These are phyloP conservation scores for Bellardia pandia DNA, from an alignment of 2,888 invertebrate species.

Conservation along the genomic window DNA sequence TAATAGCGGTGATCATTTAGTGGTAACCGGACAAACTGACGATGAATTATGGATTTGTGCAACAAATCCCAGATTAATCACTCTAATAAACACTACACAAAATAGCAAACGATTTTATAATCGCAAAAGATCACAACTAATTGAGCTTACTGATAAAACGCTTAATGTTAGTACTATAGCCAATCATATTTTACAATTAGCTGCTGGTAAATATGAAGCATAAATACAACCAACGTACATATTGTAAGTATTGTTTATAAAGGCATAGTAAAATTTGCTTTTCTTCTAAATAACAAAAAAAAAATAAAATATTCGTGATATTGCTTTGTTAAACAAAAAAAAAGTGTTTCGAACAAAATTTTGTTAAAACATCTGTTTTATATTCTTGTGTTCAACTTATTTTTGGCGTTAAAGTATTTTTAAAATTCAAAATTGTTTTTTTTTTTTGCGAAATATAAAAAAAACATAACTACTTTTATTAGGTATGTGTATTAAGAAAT, in stretches of 20 bases:
- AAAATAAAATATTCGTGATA: not conserved
- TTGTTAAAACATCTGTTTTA: constrained; percentile 4
- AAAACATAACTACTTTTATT: too few relatives aligned
- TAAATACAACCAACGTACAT: not conserved
- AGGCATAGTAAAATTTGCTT: not conserved
- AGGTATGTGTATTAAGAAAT: not conserved
- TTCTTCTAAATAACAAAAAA: not conserved
- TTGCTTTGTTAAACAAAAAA: constrained; percentile 41
- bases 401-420: not conserved
- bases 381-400: not conserved
- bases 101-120: constrained; percentile 78
- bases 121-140: constrained; percentile 79
- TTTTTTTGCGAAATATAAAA: too few relatives aligned
- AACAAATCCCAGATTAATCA: constrained; percentile 79
- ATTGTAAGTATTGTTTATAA: not conserved
- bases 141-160: constrained; percentile 77
- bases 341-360: constrained; percentile 15
- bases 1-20: constrained; percentile 80
- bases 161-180: constrained; percentile 80
- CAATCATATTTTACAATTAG: constrained; percentile 80
- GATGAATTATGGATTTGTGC: constrained; percentile 82
- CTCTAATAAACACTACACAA: constrained; percentile 74
- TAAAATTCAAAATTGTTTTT: not conserved
- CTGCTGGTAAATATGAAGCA: constrained; percentile 68
- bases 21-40: constrained; percentile 77